These are phyloP conservation scores for Augiades crinisus DNA, from an alignment of 2,888 invertebrate species.

Conservation along the genomic window DNA sequence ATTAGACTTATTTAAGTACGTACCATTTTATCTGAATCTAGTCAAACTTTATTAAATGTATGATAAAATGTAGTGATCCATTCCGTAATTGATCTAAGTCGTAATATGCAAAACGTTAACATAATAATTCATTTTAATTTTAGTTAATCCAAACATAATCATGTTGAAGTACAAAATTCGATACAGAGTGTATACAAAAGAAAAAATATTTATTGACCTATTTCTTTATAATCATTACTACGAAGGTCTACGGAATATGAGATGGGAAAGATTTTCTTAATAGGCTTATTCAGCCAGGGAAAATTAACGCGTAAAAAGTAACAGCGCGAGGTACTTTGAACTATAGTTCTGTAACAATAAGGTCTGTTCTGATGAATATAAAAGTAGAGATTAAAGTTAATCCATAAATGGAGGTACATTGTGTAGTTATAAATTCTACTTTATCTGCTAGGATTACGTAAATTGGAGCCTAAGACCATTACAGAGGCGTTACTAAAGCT, in stretches of 20 bases:
- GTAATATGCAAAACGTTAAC: too few species aligned
- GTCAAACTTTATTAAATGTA: constrained; percentile 47
- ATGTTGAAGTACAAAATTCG: not conserved
- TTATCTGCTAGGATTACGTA: not conserved
- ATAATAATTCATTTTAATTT: too few species aligned
- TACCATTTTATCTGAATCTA: constrained; percentile 57
- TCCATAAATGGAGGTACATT: not conserved
- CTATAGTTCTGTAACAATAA: not conserved
- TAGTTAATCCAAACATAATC: not conserved
- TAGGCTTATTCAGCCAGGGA: not conserved
- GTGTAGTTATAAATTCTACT: not conserved
- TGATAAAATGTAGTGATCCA: constrained; percentile 15
- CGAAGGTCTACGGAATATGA: not conserved
- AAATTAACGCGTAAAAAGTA: not conserved
- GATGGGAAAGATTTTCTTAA: not conserved
- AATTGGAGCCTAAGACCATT: not conserved
- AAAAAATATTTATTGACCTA: not conserved
- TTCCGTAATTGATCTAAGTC: constrained; percentile 29
- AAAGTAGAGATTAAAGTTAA: not conserved
- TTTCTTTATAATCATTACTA: not conserved
- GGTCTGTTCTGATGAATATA: not conserved
- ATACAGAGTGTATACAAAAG: too few species aligned
- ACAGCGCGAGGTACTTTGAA: not conserved
- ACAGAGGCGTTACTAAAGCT: not conserved
- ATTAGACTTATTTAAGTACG: constrained; percentile 38